These are phyloP conservation scores for Lophius americanus DNA, from an alignment of 2,797 vertebrate genomes.

Conservation along the genomic window DNA sequence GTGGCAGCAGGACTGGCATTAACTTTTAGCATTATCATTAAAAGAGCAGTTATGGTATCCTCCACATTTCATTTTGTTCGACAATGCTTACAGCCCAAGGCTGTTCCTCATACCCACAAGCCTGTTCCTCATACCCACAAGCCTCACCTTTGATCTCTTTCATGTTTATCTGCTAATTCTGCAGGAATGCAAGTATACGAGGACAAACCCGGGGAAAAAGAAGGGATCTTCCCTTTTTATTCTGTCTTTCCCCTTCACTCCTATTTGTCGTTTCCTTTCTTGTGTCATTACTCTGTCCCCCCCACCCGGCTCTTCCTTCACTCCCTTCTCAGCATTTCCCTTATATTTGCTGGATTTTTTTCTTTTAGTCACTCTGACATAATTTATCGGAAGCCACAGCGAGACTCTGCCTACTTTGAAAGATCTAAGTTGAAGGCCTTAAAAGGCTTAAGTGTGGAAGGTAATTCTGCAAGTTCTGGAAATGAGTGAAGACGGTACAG, in stretches of 20 bases:
- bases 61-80: slow-evolving; percentile 36
- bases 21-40: slow-evolving; percentile 6
- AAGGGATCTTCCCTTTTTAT: slow-evolving; percentile 84
- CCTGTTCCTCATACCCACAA: slow-evolving; percentile 17
- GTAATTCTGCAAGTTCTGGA: slow-evolving; percentile 7
- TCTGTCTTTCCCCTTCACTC: slow-evolving; percentile 70
- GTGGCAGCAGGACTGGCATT: slow-evolving; percentile 27
- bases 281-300: slow-evolving; percentile 53
- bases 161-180: slow-evolving; percentile 59
- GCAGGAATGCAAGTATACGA: slow-evolving; percentile 66
- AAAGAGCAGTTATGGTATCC: not conserved
- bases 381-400: slow-evolving; percentile 59
- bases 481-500: slow-evolving; percentile 11
- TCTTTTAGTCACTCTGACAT: slow-evolving; percentile 60
- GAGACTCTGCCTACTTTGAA: slow-evolving; percentile 29
- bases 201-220: slow-evolving; percentile 69
- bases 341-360: slow-evolving; percentile 62
- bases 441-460: slow-evolving; percentile 26
- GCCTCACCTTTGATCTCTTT: slow-evolving; percentile 43
- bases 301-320: slow-evolving; percentile 7
- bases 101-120: slow-evolving; percentile 40
- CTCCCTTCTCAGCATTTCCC: slow-evolving; percentile 40
- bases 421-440: slow-evolving; percentile 36
- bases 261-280: slow-evolving; percentile 60
- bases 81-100: slow-evolving; percentile 29